Conservation (phyloP, 2,888 invertebrate genomes). For the Caenorhabditis drosophilae region DNA sequence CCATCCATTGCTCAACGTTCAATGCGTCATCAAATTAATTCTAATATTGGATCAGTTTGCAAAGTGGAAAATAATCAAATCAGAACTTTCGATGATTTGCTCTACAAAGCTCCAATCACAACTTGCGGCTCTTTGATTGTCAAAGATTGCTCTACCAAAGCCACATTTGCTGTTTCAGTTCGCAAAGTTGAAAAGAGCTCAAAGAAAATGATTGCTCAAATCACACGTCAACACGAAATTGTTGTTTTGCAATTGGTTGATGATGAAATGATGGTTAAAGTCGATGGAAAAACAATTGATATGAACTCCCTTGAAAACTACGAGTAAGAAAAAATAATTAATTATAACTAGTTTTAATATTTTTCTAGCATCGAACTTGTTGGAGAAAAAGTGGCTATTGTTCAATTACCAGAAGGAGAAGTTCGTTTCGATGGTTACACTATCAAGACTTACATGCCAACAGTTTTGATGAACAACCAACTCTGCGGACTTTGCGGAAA, state of each 20-base stretch:
- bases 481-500: slow-evolving; percentile 68
- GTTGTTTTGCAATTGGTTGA: slow-evolving; percentile 30
- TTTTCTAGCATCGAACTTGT: slow-evolving; percentile 11
- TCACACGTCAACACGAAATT: slow-evolving; percentile 32
- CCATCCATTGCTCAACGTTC: slow-evolving; percentile 36
- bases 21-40: slow-evolving; percentile 13
- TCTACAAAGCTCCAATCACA: slow-evolving; percentile 61
- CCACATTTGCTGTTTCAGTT: slow-evolving; percentile 69
- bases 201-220: slow-evolving; percentile 48
- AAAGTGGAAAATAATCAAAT: slow-evolving; percentile 45
- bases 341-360: neutral
- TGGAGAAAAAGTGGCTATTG: slow-evolving; percentile 35
- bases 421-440: slow-evolving; percentile 62
- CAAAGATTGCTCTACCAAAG: slow-evolving; percentile 70
- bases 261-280: slow-evolving; percentile 28
- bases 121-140: slow-evolving; percentile 70
- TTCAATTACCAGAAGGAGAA: slow-evolving; percentile 53
- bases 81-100: slow-evolving; percentile 66
- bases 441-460: slow-evolving; percentile 48
- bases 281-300: slow-evolving; percentile 42
- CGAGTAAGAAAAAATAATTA: slow-evolving; percentile 3
- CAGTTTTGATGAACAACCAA: slow-evolving; percentile 46
- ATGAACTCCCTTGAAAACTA: slow-evolving; percentile 5
- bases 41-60: slow-evolving; percentile 38
- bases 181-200: slow-evolving; percentile 58